Conservation (phyloP, 1,140 invertebrate species). For the Druon quercuslanigerum region DNA sequence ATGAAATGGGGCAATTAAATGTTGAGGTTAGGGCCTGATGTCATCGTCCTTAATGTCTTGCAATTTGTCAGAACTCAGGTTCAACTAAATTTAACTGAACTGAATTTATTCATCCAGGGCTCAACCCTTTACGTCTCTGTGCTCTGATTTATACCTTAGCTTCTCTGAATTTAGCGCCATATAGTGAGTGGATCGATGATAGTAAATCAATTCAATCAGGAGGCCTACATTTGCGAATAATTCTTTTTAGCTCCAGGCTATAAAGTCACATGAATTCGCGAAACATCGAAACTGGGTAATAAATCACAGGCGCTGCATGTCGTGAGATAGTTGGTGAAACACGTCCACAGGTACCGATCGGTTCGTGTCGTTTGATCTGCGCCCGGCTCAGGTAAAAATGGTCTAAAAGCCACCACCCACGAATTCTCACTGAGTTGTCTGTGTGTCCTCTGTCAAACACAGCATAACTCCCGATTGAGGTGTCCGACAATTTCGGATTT, state of each 20-base stretch:
- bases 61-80: too few species aligned
- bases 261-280: constrained; percentile 10
- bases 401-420: constrained; percentile 27
- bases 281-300: constrained; percentile 27
- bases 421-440: constrained; percentile 5
- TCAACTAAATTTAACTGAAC: too few species aligned
- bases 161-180: too few species aligned
- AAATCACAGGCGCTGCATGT: constrained; percentile 23
- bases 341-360: constrained; percentile 14
- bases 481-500: constrained; percentile 11
- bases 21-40: too few species aligned
- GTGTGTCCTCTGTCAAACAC: constrained; percentile 10
- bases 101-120: too few species aligned
- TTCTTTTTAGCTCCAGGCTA: constrained; percentile 24
- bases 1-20: too few species aligned
- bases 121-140: too few species aligned
- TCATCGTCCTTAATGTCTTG: too few species aligned
- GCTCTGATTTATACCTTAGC: too few species aligned
- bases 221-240: constrained; percentile 19
- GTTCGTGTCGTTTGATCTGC: constrained; percentile 27
- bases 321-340: constrained; percentile 26
- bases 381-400: constrained; percentile 13
- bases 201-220: constrained; percentile 31
- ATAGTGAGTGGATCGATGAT: constrained; percentile 3
- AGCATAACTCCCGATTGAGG: constrained; percentile 15